phyloP scores from a whole-genome alignment of 2,113 vertebrate genomes.

The Trichomycterus rosablanca region DNA sequence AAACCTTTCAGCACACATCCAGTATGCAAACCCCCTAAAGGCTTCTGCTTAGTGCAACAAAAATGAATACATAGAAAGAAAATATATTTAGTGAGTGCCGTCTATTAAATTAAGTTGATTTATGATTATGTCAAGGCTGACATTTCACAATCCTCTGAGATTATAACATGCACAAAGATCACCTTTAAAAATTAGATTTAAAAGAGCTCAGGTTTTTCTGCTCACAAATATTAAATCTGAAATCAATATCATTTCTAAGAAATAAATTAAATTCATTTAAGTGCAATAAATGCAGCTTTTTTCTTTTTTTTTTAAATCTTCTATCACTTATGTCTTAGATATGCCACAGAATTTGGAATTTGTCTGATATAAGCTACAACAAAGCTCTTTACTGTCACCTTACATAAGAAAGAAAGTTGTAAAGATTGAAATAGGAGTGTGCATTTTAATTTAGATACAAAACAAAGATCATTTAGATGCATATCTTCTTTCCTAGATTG shows the following conservation, averaged over 20 bases:
- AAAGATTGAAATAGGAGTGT: neutral
- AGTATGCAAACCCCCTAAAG: no score
- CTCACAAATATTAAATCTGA: conserved; percentile 34
- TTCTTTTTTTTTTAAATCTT: conserved; percentile 12
- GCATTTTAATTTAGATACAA: neutral
- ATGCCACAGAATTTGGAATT: neutral
- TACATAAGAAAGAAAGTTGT: no score
- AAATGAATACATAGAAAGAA: no score
- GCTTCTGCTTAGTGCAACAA: no score
- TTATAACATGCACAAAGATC: conserved; percentile 44
- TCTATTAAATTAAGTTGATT: no score
- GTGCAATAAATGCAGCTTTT: conserved; percentile 2
- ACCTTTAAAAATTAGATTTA: conserved; percentile 55
- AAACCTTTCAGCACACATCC: no score
- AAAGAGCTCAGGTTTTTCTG: conserved; percentile 43
- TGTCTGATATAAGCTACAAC: neutral
- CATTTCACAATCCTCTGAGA: conserved; percentile 58
- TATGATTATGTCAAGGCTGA: conserved; percentile 53
- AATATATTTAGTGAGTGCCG: no score
- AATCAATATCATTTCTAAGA: conserved; percentile 36
- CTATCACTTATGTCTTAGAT: neutral
- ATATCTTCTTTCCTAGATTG: neutral
- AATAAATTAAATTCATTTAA: conserved; percentile 16
- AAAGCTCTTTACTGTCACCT: neutral
- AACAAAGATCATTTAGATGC: no score